phyloP scores from a whole-genome alignment of 2,113 vertebrate genomes.

The Cottus gobio region DNA sequence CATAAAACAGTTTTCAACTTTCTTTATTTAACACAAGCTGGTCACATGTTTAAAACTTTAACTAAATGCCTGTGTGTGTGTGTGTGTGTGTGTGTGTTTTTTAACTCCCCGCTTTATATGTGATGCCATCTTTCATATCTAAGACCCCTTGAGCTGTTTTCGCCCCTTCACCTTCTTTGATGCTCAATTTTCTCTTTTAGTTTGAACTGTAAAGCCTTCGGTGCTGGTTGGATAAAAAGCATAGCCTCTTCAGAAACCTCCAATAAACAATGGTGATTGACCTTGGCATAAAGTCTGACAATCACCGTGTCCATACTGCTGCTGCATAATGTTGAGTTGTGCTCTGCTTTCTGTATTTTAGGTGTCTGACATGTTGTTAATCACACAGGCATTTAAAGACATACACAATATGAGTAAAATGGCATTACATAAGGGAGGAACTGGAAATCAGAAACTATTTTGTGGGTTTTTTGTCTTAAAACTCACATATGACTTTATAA shows the following conservation, averaged over 20 bases:
- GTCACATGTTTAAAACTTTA: conserved; percentile 15
- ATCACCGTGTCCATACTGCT: background rate
- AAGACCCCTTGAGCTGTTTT: background rate
- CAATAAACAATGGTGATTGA: background rate
- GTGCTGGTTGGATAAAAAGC: conserved; percentile 14
- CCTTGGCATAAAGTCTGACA: background rate
- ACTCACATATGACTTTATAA: background rate
- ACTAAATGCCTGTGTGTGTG: conserved; percentile 2
- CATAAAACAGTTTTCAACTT: conserved; percentile 4
- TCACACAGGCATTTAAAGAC: background rate
- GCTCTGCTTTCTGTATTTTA: conserved; percentile 3
- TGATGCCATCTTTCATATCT: background rate
- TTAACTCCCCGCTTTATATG: background rate
- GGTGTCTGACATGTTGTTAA: background rate
- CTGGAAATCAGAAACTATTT: background rate
- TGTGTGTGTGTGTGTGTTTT: conserved; percentile 1
- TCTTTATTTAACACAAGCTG: background rate
- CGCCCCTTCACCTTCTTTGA: background rate
- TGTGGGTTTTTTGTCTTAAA: background rate
- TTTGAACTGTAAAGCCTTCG: conserved; percentile 17
- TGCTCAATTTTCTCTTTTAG: background rate
- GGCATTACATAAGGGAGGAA: no score
- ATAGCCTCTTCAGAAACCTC: background rate
- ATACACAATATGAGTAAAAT: background rate
- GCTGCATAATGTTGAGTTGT: conserved; percentile 8